These are phyloP conservation scores for Penaeus monodon DNA, from an alignment of 2,888 invertebrate species.

Conservation along the genomic window DNA sequence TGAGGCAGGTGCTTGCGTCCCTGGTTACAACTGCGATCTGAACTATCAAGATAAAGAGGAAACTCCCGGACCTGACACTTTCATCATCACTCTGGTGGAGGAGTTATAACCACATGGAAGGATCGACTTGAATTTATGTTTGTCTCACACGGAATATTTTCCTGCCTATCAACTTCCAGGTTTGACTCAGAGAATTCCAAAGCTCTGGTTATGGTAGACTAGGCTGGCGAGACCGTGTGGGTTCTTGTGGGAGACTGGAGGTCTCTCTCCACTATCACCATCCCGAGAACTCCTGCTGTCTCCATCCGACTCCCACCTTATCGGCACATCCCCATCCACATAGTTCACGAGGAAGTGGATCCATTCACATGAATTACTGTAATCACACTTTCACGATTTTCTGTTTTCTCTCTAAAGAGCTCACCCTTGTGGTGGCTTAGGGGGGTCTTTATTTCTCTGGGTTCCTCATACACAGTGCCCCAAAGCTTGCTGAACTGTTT, in stretches of 20 bases:
- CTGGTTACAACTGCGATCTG: slow-evolving; percentile 43
- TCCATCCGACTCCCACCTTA: slow-evolving; percentile 52
- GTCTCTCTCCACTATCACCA: slow-evolving; percentile 85
- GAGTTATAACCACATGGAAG: slow-evolving; percentile 93
- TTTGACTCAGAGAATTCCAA: slow-evolving; percentile 87
- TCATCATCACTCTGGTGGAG: slow-evolving; percentile 90
- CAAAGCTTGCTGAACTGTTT: slow-evolving; percentile 92
- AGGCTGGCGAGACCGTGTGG: slow-evolving; percentile 57
- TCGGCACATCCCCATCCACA: slow-evolving; percentile 77
- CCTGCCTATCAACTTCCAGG: slow-evolving; percentile 81
- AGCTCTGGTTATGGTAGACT: slow-evolving; percentile 67
- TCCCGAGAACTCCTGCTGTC: slow-evolving; percentile 75
- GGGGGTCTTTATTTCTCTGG: slow-evolving; percentile 65
- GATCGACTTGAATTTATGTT: slow-evolving; percentile 88
- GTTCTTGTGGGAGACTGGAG: slow-evolving; percentile 81
- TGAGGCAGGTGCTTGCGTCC: slow-evolving; percentile 53
- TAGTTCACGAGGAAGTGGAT: slow-evolving; percentile 63
- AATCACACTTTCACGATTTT: slow-evolving; percentile 64
- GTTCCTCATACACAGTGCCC: slow-evolving; percentile 70
- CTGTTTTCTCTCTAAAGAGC: slow-evolving; percentile 64
- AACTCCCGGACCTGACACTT: slow-evolving; percentile 71
- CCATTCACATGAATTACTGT: slow-evolving; percentile 65
- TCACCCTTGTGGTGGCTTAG: slow-evolving; percentile 65
- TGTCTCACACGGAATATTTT: slow-evolving; percentile 86
- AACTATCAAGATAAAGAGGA: slow-evolving; percentile 57